These are phyloP conservation scores for Malacosoma neustria DNA, from an alignment of 2,888 invertebrate species.

Conservation along the genomic window DNA sequence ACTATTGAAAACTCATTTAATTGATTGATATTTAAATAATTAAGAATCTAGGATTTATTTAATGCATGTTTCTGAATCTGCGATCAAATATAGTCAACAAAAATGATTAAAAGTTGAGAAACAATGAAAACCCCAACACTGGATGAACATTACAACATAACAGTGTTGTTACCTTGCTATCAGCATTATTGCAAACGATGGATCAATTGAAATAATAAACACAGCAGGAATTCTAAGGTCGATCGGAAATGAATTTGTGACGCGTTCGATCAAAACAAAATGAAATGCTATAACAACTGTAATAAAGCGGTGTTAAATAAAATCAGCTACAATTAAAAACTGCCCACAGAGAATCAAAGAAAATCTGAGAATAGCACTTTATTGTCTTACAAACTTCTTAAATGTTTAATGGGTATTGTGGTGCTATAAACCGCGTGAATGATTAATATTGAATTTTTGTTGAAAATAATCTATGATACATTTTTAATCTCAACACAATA, in stretches of 20 bases:
- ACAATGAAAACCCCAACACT: neutral
- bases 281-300: neutral
- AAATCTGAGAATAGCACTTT: neutral
- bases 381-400: neutral
- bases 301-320: neutral
- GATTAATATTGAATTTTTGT: slow-evolving; percentile 6
- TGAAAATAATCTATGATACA: slow-evolving; percentile 9
- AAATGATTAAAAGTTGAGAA: too few relatives aligned
- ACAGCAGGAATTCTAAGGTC: neutral
- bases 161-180: too few relatives aligned
- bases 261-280: neutral
- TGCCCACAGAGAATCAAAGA: neutral
- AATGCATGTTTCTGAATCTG: too few relatives aligned
- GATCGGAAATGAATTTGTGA: neutral
- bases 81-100: too few relatives aligned
- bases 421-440: slow-evolving; percentile 2
- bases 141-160: neutral
- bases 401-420: neutral
- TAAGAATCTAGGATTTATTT: too few relatives aligned
- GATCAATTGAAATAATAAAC: slow-evolving; percentile 5
- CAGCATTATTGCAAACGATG: neutral
- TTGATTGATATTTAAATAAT: too few relatives aligned
- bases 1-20: too few relatives aligned
- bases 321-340: neutral
- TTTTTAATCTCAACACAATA: too few relatives aligned